Evolutionary conservation across 2,113 vertebrate genomes (phyloP), one percentile per base, ranked within the genome.

Genomic region (Vombatus ursinus): DNA sequence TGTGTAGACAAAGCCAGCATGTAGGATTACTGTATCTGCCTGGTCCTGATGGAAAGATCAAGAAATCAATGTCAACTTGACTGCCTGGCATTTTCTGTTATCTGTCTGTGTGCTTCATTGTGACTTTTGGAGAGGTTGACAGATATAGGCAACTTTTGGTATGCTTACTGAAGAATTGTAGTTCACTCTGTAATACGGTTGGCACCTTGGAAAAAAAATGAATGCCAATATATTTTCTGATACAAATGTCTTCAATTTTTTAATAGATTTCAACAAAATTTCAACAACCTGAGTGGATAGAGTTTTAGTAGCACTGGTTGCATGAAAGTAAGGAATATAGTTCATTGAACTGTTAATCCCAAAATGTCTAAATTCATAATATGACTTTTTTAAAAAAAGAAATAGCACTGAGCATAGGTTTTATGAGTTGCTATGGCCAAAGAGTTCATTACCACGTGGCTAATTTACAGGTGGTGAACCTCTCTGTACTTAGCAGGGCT

Each of bases 11-110:
- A 61, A 49, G 10, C 89, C 89, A 92, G 26, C 37, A 77, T 57
- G 28, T 8, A 93, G 89, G 28, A 31, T 84, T 96, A 77, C 92
- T 84, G 49, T 92, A 68, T 92, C 84, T 93, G 52, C 47, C 54
- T 92, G 68, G 44, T 89, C 52, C 68, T 84, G 68, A 84, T 92
- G 44, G 95, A n/a, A 94, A 91, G 93, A 96, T 84, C 68, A 84
- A 84, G 68, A 84, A 44, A 84, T 84, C 68, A 23, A 23, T 44
- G 68, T 84, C 68, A 84, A 44, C 19, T 44, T 44, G 68, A 44
- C 68, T 84, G 68, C n/a, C n/a, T 84, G 68, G 68, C 19, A 84
- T 8, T 44, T 84, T n/a, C 68, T 84, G 16, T 44, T 44, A 19
- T 44, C 68, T 44, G 68, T 44, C n/a, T 84, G 7, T 84, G 49